Evolutionary conservation across 2,888 invertebrate genomes (phyloP), one percentile per base, ranked within the genome.

Genomic region (Pyrochroa serraticornis): DNA sequence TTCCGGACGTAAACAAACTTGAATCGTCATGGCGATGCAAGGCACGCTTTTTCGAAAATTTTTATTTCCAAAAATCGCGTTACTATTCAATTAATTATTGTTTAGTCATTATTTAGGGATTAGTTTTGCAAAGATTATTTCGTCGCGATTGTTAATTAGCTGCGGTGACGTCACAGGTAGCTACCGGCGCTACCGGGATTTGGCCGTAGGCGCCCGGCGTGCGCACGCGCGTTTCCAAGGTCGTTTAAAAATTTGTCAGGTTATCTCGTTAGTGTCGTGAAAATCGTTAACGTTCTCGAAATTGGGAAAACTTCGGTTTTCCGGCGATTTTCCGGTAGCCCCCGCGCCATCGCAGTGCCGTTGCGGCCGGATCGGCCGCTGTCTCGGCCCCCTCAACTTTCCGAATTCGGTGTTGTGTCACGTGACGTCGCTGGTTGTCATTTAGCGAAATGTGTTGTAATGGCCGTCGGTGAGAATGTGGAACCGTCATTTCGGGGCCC

Each of bases 381-480:
- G 13, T 14, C 1, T 34, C 41, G 33, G 43, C 41, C 12, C 30
- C 39, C 38, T 2, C n/a, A n/a, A n/a, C 36, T 32, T 36, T 9
- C 43, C 36, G 30, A 35, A 5, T 2, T 33, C 41, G 12, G 48
- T 58, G 52, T 39, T 47, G 31, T 38, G 44, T 58, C 58, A 58
- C 48, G 58, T 58, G 58, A 58, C 52, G 38, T 58, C 43, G 32
- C 12, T 35, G 43, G 32, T 58, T 59, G 58, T 59, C 53, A 59
- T 54, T 58, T 48, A 37, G 54, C 52, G 30, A 54, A 55, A 59
- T 55, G 50, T 59, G 47, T 55, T 62, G 69, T 73, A 74, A 76
- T 76, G 76, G 76, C 72, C 71, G 75, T 71, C 67, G 63, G 64
- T 66, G 67, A 74, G 74, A 75, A 75, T 77, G 75, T 75, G 75